Evolutionary conservation across 2,797 vertebrate genomes (phyloP).

Genomic region (Sebastiscus albofasciatus): DNA sequence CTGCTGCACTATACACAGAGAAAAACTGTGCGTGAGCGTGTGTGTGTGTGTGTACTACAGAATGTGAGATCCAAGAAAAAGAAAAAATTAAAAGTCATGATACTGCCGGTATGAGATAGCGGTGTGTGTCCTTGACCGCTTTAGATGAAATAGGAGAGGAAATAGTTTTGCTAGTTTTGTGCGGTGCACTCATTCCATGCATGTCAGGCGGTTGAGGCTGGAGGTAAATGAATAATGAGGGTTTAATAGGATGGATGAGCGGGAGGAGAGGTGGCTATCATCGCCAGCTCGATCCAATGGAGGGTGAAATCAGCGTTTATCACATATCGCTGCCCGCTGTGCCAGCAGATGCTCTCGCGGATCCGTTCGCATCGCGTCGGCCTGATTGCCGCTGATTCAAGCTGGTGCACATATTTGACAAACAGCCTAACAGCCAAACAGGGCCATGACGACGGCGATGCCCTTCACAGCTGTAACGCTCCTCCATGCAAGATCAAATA

Average conservation of each 20-base stretch:
- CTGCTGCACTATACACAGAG: slow-evolving; percentile 41
- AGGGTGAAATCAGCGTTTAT: slow-evolving; percentile 81
- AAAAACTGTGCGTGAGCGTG: slow-evolving; percentile 22
- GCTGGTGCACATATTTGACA: slow-evolving; percentile 68
- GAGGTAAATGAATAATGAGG: slow-evolving; percentile 79
- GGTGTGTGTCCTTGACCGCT: slow-evolving; percentile 58
- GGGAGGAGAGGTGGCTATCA: slow-evolving; percentile 65
- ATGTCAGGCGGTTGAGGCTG: slow-evolving; percentile 59
- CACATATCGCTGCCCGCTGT: slow-evolving; percentile 66
- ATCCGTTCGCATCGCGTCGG: slow-evolving; percentile 61
- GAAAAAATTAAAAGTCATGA: slow-evolving; percentile 39
- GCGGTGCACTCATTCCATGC: slow-evolving; percentile 41
- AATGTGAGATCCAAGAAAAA: slow-evolving; percentile 28
- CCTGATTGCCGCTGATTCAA: slow-evolving; percentile 67
- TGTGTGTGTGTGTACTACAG: slow-evolving; percentile 13
- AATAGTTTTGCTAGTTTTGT: slow-evolving; percentile 30
- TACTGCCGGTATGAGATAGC: slow-evolving; percentile 43
- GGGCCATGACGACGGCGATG: slow-evolving; percentile 25
- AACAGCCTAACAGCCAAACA: slow-evolving; percentile 58
- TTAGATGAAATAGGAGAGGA: slow-evolving; percentile 34
- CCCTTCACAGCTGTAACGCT: slow-evolving; percentile 60
- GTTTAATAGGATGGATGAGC: slow-evolving; percentile 76
- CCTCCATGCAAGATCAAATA: slow-evolving; percentile 14
- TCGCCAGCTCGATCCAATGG: slow-evolving; percentile 66
- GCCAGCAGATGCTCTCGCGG: slow-evolving; percentile 72